phyloP scores from a whole-genome alignment of 2,888 invertebrate species.

The Lasioglossum pauxillum region DNA sequence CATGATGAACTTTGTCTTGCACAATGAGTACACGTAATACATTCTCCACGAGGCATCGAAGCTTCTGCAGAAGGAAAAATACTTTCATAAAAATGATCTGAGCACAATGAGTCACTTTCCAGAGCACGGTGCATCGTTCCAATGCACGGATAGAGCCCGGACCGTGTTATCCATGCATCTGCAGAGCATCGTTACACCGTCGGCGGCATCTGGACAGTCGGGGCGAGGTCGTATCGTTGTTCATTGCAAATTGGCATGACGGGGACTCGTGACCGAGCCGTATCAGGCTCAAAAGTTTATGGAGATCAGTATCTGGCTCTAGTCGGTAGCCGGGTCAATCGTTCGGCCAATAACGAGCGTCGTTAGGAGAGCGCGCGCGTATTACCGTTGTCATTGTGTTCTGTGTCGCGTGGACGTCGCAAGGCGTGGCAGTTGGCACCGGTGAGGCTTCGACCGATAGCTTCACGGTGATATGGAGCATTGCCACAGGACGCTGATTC shows the following conservation, averaged over 20 bases:
- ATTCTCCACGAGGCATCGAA: background rate
- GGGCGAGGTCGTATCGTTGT: slow-evolving; percentile 5
- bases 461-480: slow-evolving; percentile 68
- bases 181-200: background rate
- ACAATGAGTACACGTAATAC: background rate
- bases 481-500: slow-evolving; percentile 48
- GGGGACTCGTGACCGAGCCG: slow-evolving; percentile 10
- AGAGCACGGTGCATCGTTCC: background rate
- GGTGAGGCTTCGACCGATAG: slow-evolving; percentile 61
- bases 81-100: background rate
- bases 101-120: background rate
- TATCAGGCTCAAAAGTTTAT: slow-evolving; percentile 4
- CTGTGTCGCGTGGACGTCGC: slow-evolving; percentile 49
- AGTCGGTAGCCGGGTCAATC: slow-evolving; percentile 23
- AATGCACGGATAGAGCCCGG: background rate
- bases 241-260: slow-evolving; percentile 11
- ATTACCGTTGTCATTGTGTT: slow-evolving; percentile 41
- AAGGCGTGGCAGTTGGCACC: slow-evolving; percentile 74
- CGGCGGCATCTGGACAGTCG: slow-evolving; percentile 4
- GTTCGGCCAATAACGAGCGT: slow-evolving; percentile 29
- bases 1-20: too few relatives aligned
- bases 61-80: background rate
- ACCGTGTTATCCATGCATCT: background rate
- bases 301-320: slow-evolving; percentile 14
- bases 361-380: slow-evolving; percentile 13